Evolutionary conservation across 1,140 invertebrate species (phyloP).

Genomic region (Drosophila insularis): DNA sequence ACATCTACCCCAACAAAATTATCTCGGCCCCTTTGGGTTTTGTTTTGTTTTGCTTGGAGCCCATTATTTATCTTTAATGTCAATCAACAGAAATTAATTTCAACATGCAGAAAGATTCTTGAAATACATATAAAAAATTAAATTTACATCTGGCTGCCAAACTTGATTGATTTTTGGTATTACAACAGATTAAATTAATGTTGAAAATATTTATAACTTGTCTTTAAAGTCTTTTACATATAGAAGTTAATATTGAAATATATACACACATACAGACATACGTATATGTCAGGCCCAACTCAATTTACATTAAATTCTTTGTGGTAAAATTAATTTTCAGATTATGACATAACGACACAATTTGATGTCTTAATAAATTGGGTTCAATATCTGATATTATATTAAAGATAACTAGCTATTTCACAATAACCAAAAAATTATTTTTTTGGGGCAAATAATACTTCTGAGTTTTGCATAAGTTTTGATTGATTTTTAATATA

Average conservation of each 20-base stretch:
- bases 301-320: slow-evolving; percentile 20
- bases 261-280: too few species aligned
- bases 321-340: too few species aligned
- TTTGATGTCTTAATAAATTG: too few species aligned
- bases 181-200: slow-evolving; percentile 52
- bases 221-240: background rate
- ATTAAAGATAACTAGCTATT: too few species aligned
- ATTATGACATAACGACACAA: too few species aligned
- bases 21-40: background rate
- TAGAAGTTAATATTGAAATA: background rate
- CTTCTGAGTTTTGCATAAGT: too few species aligned
- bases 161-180: slow-evolving; percentile 25
- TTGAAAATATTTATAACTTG: background rate
- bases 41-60: background rate
- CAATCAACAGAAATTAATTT: slow-evolving; percentile 58
- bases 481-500: too few species aligned
- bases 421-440: too few species aligned
- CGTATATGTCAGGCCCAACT: slow-evolving; percentile 8
- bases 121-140: background rate
- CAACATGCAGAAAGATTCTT: slow-evolving; percentile 11
- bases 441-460: too few species aligned
- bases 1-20: background rate
- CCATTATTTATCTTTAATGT: slow-evolving; percentile 43
- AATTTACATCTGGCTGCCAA: background rate
- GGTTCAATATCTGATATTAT: too few species aligned